These are phyloP conservation scores for Aradophagus sp. DNA, from an alignment of 1,140 invertebrate genomes.

Conservation along the genomic window DNA sequence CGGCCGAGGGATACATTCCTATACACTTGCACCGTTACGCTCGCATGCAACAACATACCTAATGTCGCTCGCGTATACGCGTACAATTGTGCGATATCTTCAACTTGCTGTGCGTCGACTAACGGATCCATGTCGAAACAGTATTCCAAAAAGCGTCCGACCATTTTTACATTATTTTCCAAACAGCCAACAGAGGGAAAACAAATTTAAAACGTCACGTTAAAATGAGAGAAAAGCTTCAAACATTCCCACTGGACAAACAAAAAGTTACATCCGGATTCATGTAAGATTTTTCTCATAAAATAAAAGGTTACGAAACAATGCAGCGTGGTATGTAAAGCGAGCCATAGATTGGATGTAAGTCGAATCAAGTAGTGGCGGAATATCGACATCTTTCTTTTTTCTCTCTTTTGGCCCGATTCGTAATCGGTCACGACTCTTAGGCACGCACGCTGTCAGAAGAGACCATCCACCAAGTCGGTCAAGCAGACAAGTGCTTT, in stretches of 20 bases:
- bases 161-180: too few relatives aligned
- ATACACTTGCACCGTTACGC: constrained; percentile 39
- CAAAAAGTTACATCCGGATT: too few relatives aligned
- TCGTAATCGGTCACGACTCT: constrained; percentile 57
- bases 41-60: constrained; percentile 43
- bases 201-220: too few relatives aligned
- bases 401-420: constrained; percentile 54
- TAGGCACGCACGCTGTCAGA: constrained; percentile 54
- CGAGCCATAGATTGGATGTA: constrained; percentile 44
- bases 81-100: constrained; percentile 3
- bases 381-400: constrained; percentile 53
- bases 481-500: constrained; percentile 51
- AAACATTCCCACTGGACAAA: too few relatives aligned
- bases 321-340: constrained; percentile 29
- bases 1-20: constrained; percentile 35
- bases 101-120: not conserved
- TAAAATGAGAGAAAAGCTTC: too few relatives aligned
- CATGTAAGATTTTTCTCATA: too few relatives aligned
- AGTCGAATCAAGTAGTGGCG: constrained; percentile 46
- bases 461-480: constrained; percentile 55
- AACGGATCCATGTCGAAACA: too few relatives aligned
- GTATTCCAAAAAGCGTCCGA: too few relatives aligned
- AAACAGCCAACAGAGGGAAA: too few relatives aligned
- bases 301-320: constrained; percentile 46
- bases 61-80: constrained; percentile 33